Conservation (phyloP, 2,888 invertebrate species). For the Orthonychiurus folsomi region DNA sequence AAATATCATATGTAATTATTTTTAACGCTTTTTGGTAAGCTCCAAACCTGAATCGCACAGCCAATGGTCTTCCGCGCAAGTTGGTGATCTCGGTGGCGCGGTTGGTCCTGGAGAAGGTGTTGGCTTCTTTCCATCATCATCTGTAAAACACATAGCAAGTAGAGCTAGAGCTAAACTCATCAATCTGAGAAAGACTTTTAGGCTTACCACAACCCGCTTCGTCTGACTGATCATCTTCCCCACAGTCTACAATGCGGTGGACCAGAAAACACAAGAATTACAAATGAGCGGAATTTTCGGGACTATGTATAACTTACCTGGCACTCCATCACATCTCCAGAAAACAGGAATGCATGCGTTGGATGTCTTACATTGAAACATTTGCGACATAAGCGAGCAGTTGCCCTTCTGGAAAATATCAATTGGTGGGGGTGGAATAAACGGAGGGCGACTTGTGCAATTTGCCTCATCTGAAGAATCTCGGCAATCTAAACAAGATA, state of each 20-base stretch:
- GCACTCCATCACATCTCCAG: slow-evolving; percentile 44
- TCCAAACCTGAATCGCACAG: slow-evolving; percentile 49
- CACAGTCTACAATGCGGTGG: slow-evolving; percentile 52
- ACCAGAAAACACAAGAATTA: background rate
- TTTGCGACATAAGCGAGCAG: slow-evolving; percentile 51
- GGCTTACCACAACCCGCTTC: slow-evolving; percentile 53
- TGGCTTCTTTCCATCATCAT: slow-evolving; percentile 48
- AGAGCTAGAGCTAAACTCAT: background rate
- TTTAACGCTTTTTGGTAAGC: background rate
- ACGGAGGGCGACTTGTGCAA: slow-evolving; percentile 48
- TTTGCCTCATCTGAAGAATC: slow-evolving; percentile 60
- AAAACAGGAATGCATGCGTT: slow-evolving; percentile 46
- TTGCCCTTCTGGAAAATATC: slow-evolving; percentile 24
- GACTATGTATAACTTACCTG: background rate
- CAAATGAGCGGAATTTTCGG: background rate
- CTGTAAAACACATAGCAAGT: slow-evolving; percentile 42
- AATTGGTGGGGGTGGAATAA: slow-evolving; percentile 18
- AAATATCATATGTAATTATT: slow-evolving; percentile 24
- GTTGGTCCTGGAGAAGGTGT: slow-evolving; percentile 32
- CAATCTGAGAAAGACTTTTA: slow-evolving; percentile 3
- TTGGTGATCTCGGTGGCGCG: slow-evolving; percentile 21
- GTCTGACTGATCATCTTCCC: slow-evolving; percentile 56
- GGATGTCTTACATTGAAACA: slow-evolving; percentile 63
- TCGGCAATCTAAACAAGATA: slow-evolving; percentile 39
- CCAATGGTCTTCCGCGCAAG: slow-evolving; percentile 53